A percentile compares a stretch with the other conserved stretches of the same genome.
phyloP scores from a whole-genome alignment of 1,140 invertebrate species.

The Homalodisca vitripennis region DNA sequence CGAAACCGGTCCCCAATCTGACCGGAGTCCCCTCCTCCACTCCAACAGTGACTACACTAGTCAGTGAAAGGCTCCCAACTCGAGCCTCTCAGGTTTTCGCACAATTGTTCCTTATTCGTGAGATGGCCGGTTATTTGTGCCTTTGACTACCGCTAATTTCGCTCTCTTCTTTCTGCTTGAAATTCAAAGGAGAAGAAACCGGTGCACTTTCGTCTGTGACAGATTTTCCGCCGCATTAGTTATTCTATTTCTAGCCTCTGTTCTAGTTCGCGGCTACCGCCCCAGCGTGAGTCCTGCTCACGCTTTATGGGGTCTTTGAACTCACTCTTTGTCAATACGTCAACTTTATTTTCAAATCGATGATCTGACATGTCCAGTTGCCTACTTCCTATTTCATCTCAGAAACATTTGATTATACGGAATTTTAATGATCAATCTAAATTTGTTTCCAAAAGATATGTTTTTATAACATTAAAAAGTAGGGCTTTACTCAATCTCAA shows the following conservation, averaged over 20 bases:
- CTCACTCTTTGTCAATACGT: not conserved
- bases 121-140: too few species aligned
- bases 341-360: not conserved
- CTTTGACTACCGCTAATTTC: too few species aligned
- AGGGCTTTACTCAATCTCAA: not conserved
- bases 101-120: too few species aligned
- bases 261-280: too few species aligned
- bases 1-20: too few species aligned
- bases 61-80: too few species aligned
- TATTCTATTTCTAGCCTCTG: constrained; percentile 13
- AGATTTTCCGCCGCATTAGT: constrained; percentile 15
- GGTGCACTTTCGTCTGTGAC: constrained; percentile 6
- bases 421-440: not conserved
- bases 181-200: constrained; percentile 12
- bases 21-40: too few species aligned
- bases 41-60: too few species aligned
- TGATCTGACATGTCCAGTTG: not conserved
- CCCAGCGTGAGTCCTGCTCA: not conserved
- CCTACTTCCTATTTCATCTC: not conserved
- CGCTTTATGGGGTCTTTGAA: constrained; percentile 1
- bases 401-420: not conserved
- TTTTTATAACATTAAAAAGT: not conserved
- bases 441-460: not conserved
- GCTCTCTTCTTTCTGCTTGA: constrained; percentile 1
- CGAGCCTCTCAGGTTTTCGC: too few species aligned